Evolutionary conservation across 2,888 invertebrate species (phyloP).

Genomic region (Maniola hyperantus): DNA sequence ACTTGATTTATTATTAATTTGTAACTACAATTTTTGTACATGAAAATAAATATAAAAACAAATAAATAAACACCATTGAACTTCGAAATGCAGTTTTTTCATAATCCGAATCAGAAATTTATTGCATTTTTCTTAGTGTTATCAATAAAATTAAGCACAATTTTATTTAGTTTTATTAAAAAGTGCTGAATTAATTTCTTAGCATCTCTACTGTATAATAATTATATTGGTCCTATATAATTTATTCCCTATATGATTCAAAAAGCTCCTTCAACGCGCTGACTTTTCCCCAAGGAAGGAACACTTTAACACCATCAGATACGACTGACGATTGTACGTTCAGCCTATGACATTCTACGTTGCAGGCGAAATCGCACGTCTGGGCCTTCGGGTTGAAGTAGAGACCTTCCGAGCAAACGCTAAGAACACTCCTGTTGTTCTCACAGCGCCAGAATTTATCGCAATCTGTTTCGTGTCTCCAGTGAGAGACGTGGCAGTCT

Average conservation of each 20-base stretch:
- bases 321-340: conserved; percentile 46
- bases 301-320: conserved; percentile 53
- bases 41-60: too few relatives aligned
- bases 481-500: conserved; percentile 60
- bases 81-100: too few relatives aligned
- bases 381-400: conserved; percentile 59
- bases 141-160: too few relatives aligned
- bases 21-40: too few relatives aligned
- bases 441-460: conserved; percentile 69
- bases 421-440: conserved; percentile 48
- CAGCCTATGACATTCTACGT: conserved; percentile 54
- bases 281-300: conserved; percentile 58
- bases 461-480: conserved; percentile 65
- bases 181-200: not conserved
- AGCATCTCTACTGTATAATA: not conserved
- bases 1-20: too few relatives aligned
- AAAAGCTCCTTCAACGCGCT: conserved; percentile 34
- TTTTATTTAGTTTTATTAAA: not conserved
- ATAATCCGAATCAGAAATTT: too few relatives aligned
- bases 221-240: not conserved
- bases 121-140: too few relatives aligned
- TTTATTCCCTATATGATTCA: not conserved
- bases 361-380: conserved; percentile 66
- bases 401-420: conserved; percentile 63
- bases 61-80: too few relatives aligned